Percentiles rank a stretch among this genome's conserved stretches.
Evolutionary conservation across 1,140 invertebrate genomes (phyloP).

Genomic region (Dendrolimus kikuchii): DNA sequence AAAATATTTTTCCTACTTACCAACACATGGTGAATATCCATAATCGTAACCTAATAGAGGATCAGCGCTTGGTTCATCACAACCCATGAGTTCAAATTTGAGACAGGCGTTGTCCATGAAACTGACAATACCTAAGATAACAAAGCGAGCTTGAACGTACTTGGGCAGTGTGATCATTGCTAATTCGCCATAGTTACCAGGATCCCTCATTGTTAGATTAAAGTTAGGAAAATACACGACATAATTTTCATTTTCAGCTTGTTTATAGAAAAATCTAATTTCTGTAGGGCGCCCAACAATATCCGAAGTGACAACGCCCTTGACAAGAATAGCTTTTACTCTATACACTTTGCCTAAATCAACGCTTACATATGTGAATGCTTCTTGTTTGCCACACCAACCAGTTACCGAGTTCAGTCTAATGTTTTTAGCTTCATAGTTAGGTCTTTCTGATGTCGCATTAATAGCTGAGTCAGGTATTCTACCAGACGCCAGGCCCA

Average conservation of each 20-base stretch:
- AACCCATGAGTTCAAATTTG: slow-evolving; percentile 97
- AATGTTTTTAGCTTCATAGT: slow-evolving; percentile 92
- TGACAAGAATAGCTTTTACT: slow-evolving; percentile 93
- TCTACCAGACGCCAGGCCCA: slow-evolving; percentile 91
- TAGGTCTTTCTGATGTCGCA: slow-evolving; percentile 92
- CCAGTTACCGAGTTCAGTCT: slow-evolving; percentile 94
- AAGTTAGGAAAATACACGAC: slow-evolving; percentile 98
- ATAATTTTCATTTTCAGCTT: slow-evolving; percentile 93
- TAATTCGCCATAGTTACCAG: slow-evolving; percentile 88
- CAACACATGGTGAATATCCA: slow-evolving; percentile 93
- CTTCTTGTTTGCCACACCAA: slow-evolving; percentile 95
- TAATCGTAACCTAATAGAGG: slow-evolving; percentile 94
- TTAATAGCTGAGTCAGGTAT: slow-evolving; percentile 98
- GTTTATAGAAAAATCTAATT: slow-evolving; percentile 97
- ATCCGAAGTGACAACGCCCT: slow-evolving; percentile 95
- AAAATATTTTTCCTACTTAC: slow-evolving; percentile 57
- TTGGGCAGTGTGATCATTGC: slow-evolving; percentile 96
- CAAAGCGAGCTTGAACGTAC: slow-evolving; percentile 93
- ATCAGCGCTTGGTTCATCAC: slow-evolving; percentile 85
- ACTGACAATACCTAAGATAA: slow-evolving; percentile 94
- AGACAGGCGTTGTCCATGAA: slow-evolving; percentile 97
- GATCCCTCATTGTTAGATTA: slow-evolving; percentile 92
- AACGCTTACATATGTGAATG: slow-evolving; percentile 95
- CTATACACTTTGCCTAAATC: slow-evolving; percentile 92
- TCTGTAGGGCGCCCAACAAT: slow-evolving; percentile 95